Base-by-base conservation (phyloP, 2,888 invertebrate species). In the Empis livida region DNA sequence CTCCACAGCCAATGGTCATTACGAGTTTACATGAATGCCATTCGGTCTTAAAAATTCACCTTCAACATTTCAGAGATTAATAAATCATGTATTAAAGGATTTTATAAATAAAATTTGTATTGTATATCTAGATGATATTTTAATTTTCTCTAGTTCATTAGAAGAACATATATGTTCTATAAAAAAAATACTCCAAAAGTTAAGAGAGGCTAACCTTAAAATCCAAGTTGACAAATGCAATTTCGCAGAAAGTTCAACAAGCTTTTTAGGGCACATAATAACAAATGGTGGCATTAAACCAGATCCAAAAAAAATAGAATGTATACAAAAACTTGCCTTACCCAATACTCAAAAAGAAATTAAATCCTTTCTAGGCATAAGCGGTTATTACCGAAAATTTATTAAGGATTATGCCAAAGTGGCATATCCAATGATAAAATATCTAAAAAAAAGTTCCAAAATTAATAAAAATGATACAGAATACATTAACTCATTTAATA, bases 91-190 rank as follows among this genome's bases (percentile, higher is more conserved):
- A 20, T 23, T 40, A 20, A 10, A 30, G 13, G 39, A 40, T 39
- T 30, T 27, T 23, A 17, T 52, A 54, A n/a, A 45, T 59, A 15
- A 48, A 49, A 14, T 54, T 42, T 53, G 53, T n/a, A 15, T 55
- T 8, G 53, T 53, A 1, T 59, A 56, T 47, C 43, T 56, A 32
- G 58, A 59, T 40, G 57, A 58, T 31, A 53, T 55, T 1, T 46
- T 59, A 6, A 45, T 56, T 5, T 56, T 51, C 42, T 54, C 20
- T 20, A 20, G 20, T 20, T 20, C 20, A 20, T 20, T 20, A 20
- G 20, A 20, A 20, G 20, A 20, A 20, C 20, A 20, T 20, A 20
- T 20, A 20, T 20, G 20, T 20, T 20, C 20, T 20, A 20, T 20
- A 32, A 32, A 32, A 13, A 32, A 13, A 13, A 32, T 32, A 13